Conservation (phyloP, 2,797 vertebrate genomes). For the Buceros bicornis region DNA sequence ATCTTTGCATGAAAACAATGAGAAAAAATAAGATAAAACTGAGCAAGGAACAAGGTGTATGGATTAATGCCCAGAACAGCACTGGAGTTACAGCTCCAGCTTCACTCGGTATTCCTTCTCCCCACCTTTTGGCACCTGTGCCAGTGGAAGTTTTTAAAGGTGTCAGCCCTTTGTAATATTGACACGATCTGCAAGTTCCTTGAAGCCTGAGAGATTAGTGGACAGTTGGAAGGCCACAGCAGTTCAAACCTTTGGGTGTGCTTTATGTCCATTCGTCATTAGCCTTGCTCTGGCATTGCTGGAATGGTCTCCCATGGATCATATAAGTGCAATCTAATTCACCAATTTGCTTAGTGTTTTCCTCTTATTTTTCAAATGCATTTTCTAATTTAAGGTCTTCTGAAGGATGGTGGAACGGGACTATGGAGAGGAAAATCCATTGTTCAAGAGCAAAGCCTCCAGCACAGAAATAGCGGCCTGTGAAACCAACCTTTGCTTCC, state of each 20-base stretch:
- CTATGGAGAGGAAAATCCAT: not conserved
- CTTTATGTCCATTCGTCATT: not conserved
- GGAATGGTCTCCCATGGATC: not conserved
- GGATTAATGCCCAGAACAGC: not conserved
- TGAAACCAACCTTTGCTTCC: not conserved
- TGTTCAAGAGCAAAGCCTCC: not conserved
- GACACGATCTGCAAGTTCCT: not conserved
- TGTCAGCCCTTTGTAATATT: not conserved
- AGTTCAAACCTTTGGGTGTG: not conserved
- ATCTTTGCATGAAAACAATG: not conserved
- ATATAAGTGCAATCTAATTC: accelerated
- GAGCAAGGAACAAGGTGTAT: not conserved
- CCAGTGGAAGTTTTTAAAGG: not conserved
- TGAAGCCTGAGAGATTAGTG: not conserved
- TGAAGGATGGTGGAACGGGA: not conserved
- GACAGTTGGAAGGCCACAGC: not conserved
- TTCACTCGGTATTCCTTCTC: not conserved
- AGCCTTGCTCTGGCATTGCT: not conserved
- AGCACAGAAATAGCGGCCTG: not conserved
- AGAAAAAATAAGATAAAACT: not conserved
- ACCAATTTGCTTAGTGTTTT: not conserved
- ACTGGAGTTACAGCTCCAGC: not conserved
- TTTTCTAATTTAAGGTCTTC: not conserved
- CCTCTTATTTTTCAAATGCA: not conserved
- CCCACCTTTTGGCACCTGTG: not conserved